phyloP scores from a whole-genome alignment of 2,113 vertebrate species.

The Psettodes erumei region DNA sequence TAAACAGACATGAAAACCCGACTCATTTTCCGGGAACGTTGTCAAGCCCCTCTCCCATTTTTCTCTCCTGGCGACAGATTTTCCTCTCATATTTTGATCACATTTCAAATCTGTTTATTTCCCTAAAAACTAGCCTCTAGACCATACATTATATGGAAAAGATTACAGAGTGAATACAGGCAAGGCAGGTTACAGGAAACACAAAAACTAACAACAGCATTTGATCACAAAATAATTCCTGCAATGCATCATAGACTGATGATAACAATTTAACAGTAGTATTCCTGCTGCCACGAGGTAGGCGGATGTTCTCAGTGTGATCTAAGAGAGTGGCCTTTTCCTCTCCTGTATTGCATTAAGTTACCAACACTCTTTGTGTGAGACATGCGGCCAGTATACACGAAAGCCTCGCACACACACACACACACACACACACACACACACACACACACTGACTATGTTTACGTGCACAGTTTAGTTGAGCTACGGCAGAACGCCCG shows the following conservation, averaged over 20 bases:
- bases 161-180: conserved; percentile 13
- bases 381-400: not conserved
- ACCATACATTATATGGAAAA: not conserved
- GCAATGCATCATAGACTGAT: not conserved
- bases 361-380: conserved; percentile 31
- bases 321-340: conserved; percentile 3
- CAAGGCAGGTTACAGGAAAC: not conserved
- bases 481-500: too few species aligned
- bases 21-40: not conserved
- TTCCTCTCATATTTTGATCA: not conserved
- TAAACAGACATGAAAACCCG: conserved; percentile 17
- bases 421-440: too few species aligned
- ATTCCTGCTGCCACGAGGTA: not conserved
- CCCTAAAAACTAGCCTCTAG: not conserved
- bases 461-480: too few species aligned
- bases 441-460: too few species aligned
- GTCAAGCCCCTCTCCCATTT: not conserved
- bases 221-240: not conserved
- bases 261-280: not conserved
- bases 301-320: not conserved
- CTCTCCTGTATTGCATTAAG: conserved; percentile 18
- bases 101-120: conserved; percentile 11
- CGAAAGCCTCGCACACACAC: conserved; percentile 19
- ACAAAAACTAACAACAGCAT: not conserved
- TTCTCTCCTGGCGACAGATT: not conserved